Base-by-base conservation (phyloP, 2,113 vertebrate genomes). In the Nycticebus coucang region DNA sequence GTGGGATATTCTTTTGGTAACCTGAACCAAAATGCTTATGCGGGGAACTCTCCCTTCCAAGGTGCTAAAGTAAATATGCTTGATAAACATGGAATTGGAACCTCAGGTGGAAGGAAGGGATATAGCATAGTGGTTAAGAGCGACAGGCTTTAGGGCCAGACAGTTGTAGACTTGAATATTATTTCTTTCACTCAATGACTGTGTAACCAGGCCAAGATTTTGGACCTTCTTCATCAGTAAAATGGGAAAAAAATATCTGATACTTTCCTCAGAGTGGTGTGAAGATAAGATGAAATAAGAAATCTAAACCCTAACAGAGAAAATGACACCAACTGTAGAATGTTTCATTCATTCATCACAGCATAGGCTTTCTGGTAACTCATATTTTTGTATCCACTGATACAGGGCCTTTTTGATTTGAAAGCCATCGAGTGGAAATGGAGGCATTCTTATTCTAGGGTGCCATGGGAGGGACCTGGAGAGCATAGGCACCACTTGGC, bases 251-350 rank as follows among this genome's bases (percentile, higher is more conserved):
- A 21, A 35, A n/a, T n/a, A n/a, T n/a, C n/a, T 62, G 72, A 30
- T 90, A 33, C 19, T 22, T 89, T 94, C 26, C n/a, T 91, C 18
- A 64, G 26, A 89, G 4, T 72, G 11, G 45, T 88, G 30, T 80
- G 74, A 87, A 88, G 30, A 33, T 83, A 81, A 86, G 90, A 64
- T 78, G 21, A 93, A 97, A 82, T 92, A 64, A 69, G 5, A 55
- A 17, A 33, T 59, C 35, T 35, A 71, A 93, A 35, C 57, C 37
- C 5, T 75, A 74, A 71, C n/a, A 71, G 41, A 81, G 66, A 68
- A 75, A 96, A 13, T 77, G 55, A 18, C 45, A 57, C 71, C n/a
- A 21, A 15, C 14, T 19, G 2, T n/a, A 66, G 72, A 41, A 35
- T 81, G 33, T 78, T 82, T 78, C 69, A 75, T 94, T 95, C 9